Evolutionary conservation across 2,888 invertebrate species (phyloP).

Genomic region (Dasysyrphus albostriatus): DNA sequence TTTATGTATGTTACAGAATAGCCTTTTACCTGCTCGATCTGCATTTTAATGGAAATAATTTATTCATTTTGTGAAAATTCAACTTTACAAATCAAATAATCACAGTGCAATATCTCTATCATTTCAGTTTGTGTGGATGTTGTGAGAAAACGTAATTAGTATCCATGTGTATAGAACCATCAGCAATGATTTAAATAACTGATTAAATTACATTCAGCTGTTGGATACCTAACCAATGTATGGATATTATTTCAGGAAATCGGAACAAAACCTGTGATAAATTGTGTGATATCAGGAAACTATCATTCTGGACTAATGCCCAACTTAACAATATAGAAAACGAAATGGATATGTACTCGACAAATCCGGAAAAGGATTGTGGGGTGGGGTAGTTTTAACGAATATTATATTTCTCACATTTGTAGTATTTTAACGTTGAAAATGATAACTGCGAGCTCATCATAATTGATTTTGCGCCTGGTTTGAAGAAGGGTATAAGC

Average conservation of each 20-base stretch:
- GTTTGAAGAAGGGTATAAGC: no score
- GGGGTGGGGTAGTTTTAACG: no score
- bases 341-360: no score
- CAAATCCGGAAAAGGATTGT: no score
- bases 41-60: constrained; percentile 8
- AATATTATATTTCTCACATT: no score
- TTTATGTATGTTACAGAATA: neutral
- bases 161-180: neutral
- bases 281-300: neutral
- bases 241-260: neutral
- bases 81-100: constrained; percentile 9
- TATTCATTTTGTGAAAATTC: constrained; percentile 8
- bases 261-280: neutral
- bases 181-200: neutral
- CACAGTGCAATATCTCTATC: neutral
- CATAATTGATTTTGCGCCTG: no score
- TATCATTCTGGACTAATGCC: neutral
- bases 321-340: no score
- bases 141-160: neutral
- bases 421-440: no score
- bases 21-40: constrained; percentile 13
- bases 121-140: neutral
- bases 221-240: neutral
- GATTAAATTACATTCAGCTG: neutral
- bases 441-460: no score